Base-by-base conservation (phyloP, 1,140 invertebrate genomes). In the Zaprionus taronus region DNA sequence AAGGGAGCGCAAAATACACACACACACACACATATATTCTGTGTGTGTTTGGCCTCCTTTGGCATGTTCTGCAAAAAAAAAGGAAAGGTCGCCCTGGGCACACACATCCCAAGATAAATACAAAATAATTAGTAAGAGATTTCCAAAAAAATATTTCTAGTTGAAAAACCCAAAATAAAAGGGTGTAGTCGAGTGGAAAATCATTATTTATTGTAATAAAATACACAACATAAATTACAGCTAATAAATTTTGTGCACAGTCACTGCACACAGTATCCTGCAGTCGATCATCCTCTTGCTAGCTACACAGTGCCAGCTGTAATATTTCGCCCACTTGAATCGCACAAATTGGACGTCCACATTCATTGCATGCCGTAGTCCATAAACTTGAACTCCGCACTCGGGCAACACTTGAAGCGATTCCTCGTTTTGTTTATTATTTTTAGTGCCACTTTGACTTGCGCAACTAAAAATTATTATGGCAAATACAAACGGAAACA, bases 381-480 rank as follows among this genome's bases (percentile, higher is more conserved):
- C 49, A 67, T 47, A 74, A 72, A 57, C 61, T 57, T 49, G 56
- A 66, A 58, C 47, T 53, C 36, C 53, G 41, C 55, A 41, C 56
- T 56, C 38, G 49, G 49, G 57, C 69, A 61, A 57, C 62, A 47
- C 28, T 67, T 31, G 9, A 17, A 57, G 65, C 60, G n/a, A 47
- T 47, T 62, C 41, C 26, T 14, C 22, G 49, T 58, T 85, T 75
- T 74, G 65, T 85, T 78, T 76, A 53, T 71, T 55, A 44, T 72
- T 69, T 65, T 65, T 57, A 53, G 56, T 53, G 77, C 56, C 67
- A 56, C 31, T 73, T 80, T 84, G 82, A 74, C 74, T 84, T 81
- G 58, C 65, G 51, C 55, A 81, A 66, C 81, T 72, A 71, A 55
- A 53, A 85, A 84, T 69, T 84, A 84, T 74, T 81, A 51, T 34